These are phyloP conservation scores for Elegia similella DNA, from an alignment of 2,888 invertebrate genomes.

Conservation along the genomic window DNA sequence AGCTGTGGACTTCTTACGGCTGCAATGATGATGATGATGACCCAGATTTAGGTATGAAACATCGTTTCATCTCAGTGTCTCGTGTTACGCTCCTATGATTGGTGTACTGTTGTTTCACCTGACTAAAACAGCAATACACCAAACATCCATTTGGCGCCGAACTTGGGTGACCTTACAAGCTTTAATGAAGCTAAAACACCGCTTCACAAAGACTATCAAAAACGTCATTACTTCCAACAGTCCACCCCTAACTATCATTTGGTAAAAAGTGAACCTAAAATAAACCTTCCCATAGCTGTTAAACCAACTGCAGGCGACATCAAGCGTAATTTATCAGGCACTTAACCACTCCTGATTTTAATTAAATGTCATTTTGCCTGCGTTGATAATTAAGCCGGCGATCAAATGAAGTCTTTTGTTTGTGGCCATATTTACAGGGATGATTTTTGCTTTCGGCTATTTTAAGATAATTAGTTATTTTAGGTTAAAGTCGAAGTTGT, in stretches of 20 bases:
- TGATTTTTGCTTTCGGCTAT: neutral
- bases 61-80: too few species aligned
- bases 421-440: neutral
- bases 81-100: too few species aligned
- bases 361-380: constrained; percentile 69
- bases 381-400: constrained; percentile 51
- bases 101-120: too few species aligned
- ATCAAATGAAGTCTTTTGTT: constrained; percentile 23
- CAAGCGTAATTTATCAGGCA: constrained; percentile 65
- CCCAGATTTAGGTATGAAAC: too few species aligned
- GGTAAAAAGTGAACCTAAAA: neutral
- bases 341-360: constrained; percentile 62
- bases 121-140: too few species aligned
- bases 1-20: too few species aligned
- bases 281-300: constrained; percentile 25
- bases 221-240: neutral
- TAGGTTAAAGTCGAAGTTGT: too few species aligned
- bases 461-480: too few species aligned
- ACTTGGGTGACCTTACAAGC: too few species aligned
- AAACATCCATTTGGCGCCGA: too few species aligned
- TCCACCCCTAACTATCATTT: neutral
- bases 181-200: too few species aligned
- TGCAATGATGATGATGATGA: too few species aligned
- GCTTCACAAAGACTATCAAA: neutral
- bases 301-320: constrained; percentile 56